Evolutionary conservation across 1,140 invertebrate genomes (phyloP).

Genomic region (Eriocheir sinensis): DNA sequence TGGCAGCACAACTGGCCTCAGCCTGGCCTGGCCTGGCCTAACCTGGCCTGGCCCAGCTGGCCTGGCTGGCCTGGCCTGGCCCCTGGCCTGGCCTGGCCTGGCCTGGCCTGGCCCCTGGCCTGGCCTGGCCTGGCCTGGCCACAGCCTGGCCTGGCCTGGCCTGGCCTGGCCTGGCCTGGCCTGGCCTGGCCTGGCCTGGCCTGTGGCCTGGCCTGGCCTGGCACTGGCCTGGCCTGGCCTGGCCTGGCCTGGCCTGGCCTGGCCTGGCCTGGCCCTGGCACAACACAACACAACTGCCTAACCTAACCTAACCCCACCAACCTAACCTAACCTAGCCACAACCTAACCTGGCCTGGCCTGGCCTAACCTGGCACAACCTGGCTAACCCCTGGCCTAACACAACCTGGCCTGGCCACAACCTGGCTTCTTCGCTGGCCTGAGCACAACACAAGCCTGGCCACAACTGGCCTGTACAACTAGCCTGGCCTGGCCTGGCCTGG

Average conservation of each 20-base stretch:
- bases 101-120: conserved; percentile 79
- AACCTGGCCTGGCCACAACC: conserved; percentile 75
- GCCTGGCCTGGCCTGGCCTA: conserved; percentile 73
- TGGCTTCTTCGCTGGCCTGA: conserved; percentile 75
- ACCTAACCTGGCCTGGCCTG: conserved; percentile 51
- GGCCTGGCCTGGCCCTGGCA: conserved; percentile 45
- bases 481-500: conserved; percentile 78
- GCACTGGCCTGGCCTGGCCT: conserved; percentile 58
- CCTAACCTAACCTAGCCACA: conserved; percentile 73
- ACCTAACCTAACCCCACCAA: conserved; percentile 62
- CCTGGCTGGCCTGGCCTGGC: conserved; percentile 38
- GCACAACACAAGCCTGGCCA: conserved; percentile 69
- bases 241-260: conserved; percentile 43
- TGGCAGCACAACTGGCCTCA: too few species aligned
- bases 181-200: conserved; percentile 39
- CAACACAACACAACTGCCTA: too few species aligned
- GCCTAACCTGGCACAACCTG: conserved; percentile 50
- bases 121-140: conserved; percentile 51
- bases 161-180: conserved; percentile 55
- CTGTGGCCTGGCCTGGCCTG: conserved; percentile 78
- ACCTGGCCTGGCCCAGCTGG: conserved; percentile 41
- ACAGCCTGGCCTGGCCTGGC: conserved; percentile 51
- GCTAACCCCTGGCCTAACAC: conserved; percentile 49
- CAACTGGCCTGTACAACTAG: conserved; percentile 78
- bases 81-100: conserved; percentile 79